phyloP scores from a whole-genome alignment of 2,113 vertebrate species.

The rabbit (Oryctolagus cuniculus) region mOryCun1.1 NC_091443.1:5885001-5885500 shows the following conservation, averaged over 20 bases:
- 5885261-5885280: background rate
- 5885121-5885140: rapidly evolving
- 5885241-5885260: background rate
- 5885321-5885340: background rate
- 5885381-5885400: too few species aligned
- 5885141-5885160: background rate
- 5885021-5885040: too few species aligned
- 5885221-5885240: background rate
- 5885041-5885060: too few species aligned
- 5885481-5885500: background rate
- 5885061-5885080: too few species aligned
- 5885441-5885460: background rate
- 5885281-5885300: background rate
- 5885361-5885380: background rate
- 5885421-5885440: background rate
- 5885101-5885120: background rate
- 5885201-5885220: background rate
- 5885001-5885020: background rate
- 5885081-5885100: background rate
- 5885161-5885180: background rate
- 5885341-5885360: rapidly evolving
- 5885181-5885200: background rate
- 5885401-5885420: background rate
- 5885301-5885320: background rate
- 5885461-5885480: background rate